Evolutionary conservation across 2,888 invertebrate genomes (phyloP), one percentile per base, ranked within the genome.

Genomic region (Dorcus parallelipipedus): DNA sequence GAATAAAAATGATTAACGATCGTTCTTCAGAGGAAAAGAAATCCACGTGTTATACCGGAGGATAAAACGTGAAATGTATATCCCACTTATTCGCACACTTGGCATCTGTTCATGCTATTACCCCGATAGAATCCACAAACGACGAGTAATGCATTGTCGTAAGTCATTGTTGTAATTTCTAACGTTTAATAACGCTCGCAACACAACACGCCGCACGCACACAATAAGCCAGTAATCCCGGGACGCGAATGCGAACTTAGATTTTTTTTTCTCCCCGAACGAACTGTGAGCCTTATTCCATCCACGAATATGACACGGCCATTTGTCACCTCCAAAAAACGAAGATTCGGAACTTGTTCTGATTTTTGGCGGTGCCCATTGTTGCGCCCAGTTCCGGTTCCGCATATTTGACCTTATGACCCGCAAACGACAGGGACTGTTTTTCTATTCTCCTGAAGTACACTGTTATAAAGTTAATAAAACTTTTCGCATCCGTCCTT

Each of bases 361-460:
- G 69, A 73, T 73, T 75, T 74, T 75, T 68, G 74, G 74, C 67
- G 71, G 71, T 73, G 67, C 58, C 66, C 62, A 71, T 75, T 74
- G 74, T 71, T 67, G 64, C 59, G 55, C 54, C 57, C 61, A 70
- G 73, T 76, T 76, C 76, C 76, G 73, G 76, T 76, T 76, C 76
- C 75, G 76, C 73, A 70, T 73, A 69, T 72, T 71, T 74, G 70
- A 73, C 75, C 74, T 67, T 56, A 41, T 54, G 60, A 53, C 50
- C 52, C 14, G 41, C 41, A n/a, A 41, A 41, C 41, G 41, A 41
- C 41, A 14, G 41, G 14, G 10, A 41, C 9, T 41, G 41, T 41
- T n/a, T 41, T 14, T n/a, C 10, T 41, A 10, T 14, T n/a, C 14
- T 41, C 41, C 10, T 41, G 41, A 14, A 6, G 14, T n/a, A 41